Evolutionary conservation across 2,888 invertebrate genomes (phyloP), one percentile per base, ranked within the genome.

Genomic region (Scaptomyza polygonia): DNA sequence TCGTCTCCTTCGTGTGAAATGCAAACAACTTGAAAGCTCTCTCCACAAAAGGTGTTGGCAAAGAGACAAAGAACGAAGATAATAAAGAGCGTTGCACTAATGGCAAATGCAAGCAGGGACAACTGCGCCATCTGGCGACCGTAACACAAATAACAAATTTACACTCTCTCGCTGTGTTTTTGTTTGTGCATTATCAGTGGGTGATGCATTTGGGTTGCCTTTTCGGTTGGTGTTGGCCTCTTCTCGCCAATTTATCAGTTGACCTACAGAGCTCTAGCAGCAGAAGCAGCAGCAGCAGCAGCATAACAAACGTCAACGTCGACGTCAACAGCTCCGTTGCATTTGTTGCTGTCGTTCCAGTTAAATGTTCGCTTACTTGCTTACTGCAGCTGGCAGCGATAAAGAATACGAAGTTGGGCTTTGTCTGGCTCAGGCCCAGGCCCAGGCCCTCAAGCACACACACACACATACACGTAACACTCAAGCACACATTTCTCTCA

Each of bases 221-320:
- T 64, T 73, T 69, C 44, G 62, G 56, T 73, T 54, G 57, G 53
- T 67, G 67, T 73, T 72, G 55, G 48, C 42, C 64, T 67, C 63
- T 77, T 74, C 58, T 74, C 61, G 59, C 67, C 63, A 74, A 75
- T 72, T 77, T 79, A 81, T 83, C 82, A 79, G 76, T 78, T 82
- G 82, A 84, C 82, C 82, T 84, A 84, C 75, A 83, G 81, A 81
- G 72, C 64, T 45, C 27, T 49, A 48, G 44, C 49, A 44, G 65
- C 71, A 44, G 43, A 42, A 16, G 30, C n/a, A 42, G 36, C 42
- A 27, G 9, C 29, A 7, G 12, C 30, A 47, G 12, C 27, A 14
- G 32, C 27, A 14, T 12, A 34, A 34, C 32, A 29, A 32, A n/a
- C 64, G 25, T 25, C 42, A 39, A 49, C 39, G 39, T 16, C 18